These are phyloP conservation scores for Palloptera scutellata DNA, from an alignment of 2,888 invertebrate genomes.

Conservation along the genomic window DNA sequence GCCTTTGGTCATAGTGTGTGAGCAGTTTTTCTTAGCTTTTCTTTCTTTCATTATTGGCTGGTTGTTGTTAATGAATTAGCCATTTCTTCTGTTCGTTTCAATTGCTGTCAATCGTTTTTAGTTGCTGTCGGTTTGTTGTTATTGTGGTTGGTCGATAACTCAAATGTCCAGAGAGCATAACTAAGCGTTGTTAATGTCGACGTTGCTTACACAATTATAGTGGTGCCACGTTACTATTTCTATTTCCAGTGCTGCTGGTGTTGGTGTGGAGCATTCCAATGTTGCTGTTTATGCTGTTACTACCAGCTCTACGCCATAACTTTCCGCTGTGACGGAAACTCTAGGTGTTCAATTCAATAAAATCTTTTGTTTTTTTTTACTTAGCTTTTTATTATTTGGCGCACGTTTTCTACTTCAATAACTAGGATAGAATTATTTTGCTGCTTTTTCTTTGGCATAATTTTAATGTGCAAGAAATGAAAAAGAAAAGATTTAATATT, in stretches of 20 bases:
- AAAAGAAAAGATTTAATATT: neutral
- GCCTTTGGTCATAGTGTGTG: neutral
- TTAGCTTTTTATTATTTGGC: no score
- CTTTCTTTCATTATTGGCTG: neutral
- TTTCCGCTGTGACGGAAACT: neutral
- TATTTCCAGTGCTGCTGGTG: no score
- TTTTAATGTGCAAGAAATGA: no score
- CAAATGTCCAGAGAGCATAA: conserved; percentile 29
- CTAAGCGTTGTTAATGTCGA: conserved; percentile 27
- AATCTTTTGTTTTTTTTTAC: no score
- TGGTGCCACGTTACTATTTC: neutral
- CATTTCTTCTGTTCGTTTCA: conserved; percentile 3
- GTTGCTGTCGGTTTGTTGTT: neutral
- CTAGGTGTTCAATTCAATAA: no score
- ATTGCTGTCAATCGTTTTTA: neutral
- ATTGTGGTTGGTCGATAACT: conserved; percentile 16
- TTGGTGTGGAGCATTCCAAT: neutral
- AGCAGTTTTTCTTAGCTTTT: neutral
- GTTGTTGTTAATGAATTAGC: conserved; percentile 11
- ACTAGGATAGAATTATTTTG: no score
- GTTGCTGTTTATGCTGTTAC: neutral
- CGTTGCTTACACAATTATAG: conserved; percentile 17
- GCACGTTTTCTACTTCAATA: no score
- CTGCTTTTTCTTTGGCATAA: no score
- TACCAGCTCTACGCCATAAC: neutral